Evolutionary conservation across 2,888 invertebrate genomes (phyloP), one percentile per base, ranked within the genome.

Genomic region (Melitaea athalia): DNA sequence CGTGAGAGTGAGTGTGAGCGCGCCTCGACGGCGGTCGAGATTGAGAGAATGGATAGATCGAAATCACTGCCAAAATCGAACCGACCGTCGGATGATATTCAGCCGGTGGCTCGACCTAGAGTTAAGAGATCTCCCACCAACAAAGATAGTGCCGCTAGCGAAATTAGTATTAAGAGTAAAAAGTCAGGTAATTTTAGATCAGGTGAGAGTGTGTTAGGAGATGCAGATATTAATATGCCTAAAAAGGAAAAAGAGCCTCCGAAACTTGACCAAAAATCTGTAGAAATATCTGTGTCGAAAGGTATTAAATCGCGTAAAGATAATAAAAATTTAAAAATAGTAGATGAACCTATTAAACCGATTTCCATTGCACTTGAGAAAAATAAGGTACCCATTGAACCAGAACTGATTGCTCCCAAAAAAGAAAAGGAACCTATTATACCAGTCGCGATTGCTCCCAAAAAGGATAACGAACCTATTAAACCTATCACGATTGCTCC

Each of bases 81-180:
- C 76, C 79, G 78, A 77, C 69, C 75, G 74, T 75, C 85, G 85
- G 82, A 78, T 85, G 88, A 88, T 82, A 85, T 87, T 84, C 85
- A 86, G 74, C 82, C 88, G 85, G 73, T 72, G 71, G 79, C 79
- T 78, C 81, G 79, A 75, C 72, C 76, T 87, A 87, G 85, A 79
- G 73, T 84, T 85, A 88, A 82, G 82, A 84, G 81, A 82, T 82
- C 87, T 80, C 88, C 91, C 89, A 86, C 90, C 88, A 82, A 75
- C 77, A 83, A 81, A 81, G 81, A 81, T 79, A 81, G 74, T 76
- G 72, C 75, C 67, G 72, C 77, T 79, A 80, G 78, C 80, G 85
- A 83, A 73, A 74, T 76, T 83, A 85, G 82, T 78, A 76, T 76
- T 88, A 88, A 83, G 78, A 78, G 79, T 75, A 77, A 63, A 67